Base-by-base conservation (phyloP, 2,797 vertebrate species). In the Liparis tanakae region DNA sequence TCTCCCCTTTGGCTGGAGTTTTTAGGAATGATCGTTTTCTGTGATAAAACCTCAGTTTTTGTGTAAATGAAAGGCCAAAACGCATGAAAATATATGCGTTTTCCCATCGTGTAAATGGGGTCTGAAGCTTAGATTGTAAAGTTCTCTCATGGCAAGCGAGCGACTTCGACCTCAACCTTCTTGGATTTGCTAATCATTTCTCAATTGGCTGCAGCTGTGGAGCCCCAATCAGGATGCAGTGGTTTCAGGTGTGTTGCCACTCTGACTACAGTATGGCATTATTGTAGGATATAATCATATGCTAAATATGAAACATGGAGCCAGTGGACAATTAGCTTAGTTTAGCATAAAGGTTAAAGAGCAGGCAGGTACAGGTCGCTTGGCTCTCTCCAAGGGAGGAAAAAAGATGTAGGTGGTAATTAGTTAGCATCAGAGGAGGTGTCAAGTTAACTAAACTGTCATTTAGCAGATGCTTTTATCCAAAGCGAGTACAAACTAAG, bases 141-240 rank as follows among this genome's bases (percentile, higher is more conserved):
- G 1, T 37, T 66, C 36, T 62, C 7, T n/a, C 8, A 34, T 4
- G 25, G 8, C 67, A 56, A 25, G 20, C 22, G 51, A 51, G 36
- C 13, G 51, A 58, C 50, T 8, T 18, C 30, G 36, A 58, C 25
- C 34, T 41, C 48, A 25, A 22, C 12, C 5, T 73, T 70, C 39
- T 66, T 53, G 5, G 61, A 50, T 59, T 48, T 10, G 36, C 68
- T 76, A 25, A 70, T 70, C 44, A 68, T 58, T 34, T 70, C 62
- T 60, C 39, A 68, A 56, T 17, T 72, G 39, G 39, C 44, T 61
- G 61, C 78, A 80, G 78, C 62, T 81, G 70, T 50, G 57, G 43
- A 34, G 46, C 22, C 44, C 33, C 30, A 36, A 57, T 68, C 55
- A 76, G 53, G n/a, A 56, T 54, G 18, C 22, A 34, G 65, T 30